These are phyloP conservation scores for Yoshiicerus persimilis DNA, from an alignment of 1,140 invertebrate genomes.

Conservation along the genomic window DNA sequence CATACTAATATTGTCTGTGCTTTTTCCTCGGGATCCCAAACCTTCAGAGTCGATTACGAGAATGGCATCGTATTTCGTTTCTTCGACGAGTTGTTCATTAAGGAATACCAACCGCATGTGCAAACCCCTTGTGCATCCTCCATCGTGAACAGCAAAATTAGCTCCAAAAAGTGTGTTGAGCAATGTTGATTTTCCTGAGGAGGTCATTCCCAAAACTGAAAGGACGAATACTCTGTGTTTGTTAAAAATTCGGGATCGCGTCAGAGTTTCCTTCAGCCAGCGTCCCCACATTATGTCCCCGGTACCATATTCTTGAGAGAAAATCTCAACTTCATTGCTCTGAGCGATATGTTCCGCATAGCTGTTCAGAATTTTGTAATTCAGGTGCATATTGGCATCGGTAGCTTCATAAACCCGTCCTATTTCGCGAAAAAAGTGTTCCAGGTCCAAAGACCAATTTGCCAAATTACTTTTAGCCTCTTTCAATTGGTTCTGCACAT, in stretches of 20 bases:
- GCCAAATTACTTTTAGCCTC: background rate
- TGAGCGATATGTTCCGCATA: background rate
- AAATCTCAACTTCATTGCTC: background rate
- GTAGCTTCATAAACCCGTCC: background rate
- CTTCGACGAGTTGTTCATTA: background rate
- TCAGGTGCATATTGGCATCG: background rate
- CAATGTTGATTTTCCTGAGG: conserved; percentile 26
- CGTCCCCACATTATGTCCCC: background rate
- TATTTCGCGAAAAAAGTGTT: background rate
- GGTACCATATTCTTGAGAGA: background rate
- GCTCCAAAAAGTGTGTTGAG: conserved; percentile 29
- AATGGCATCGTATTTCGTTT: background rate
- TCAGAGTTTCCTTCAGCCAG: background rate
- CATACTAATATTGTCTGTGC: background rate
- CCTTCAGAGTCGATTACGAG: conserved; percentile 28
- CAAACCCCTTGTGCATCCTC: conserved; percentile 10
- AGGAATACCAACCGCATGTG: conserved; percentile 24
- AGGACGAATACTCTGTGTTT: conserved; percentile 21
- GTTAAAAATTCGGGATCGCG: background rate
- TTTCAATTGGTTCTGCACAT: background rate
- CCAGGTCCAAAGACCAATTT: background rate
- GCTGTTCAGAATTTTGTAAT: background rate
- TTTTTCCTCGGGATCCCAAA: background rate
- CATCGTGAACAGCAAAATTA: conserved; percentile 29
- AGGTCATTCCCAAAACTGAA: conserved; percentile 1